Evolutionary conservation across 2,888 invertebrate genomes (phyloP), one percentile per base, ranked within the genome.

Genomic region (Lepidochrysops patricia): DNA sequence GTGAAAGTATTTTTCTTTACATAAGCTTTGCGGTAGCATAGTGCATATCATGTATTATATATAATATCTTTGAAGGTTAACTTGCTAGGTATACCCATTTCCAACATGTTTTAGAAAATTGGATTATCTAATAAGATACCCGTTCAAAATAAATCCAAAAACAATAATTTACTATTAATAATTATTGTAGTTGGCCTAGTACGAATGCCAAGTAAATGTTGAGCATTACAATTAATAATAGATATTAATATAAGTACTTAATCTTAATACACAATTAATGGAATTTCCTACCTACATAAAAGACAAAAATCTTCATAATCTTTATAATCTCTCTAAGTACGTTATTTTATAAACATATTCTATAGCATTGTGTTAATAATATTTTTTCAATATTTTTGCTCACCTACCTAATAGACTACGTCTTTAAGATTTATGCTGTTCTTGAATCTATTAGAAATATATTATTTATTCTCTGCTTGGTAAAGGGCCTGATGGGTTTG

Each of bases 401-500:
- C 19, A 43, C 3, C 19, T 43, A 43, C 13, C n/a, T n/a, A n/a
- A n/a, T n/a, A n/a, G n/a, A n/a, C n/a, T n/a, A n/a, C n/a, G n/a
- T n/a, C n/a, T 29, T 29, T 29, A 43, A 19, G 7, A 19, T 43
- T 43, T 43, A n/a, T 9, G 19, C 5, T 3, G 6, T 23, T 9
- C 12, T 19, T 23, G 19, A 43, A 23, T 23, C 9, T 43, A 43
- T 43, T 4, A 43, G 19, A 19, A 29, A 29, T 29, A 29, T 6
- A 9, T 29, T 4, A 29, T 61, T 61, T 63, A 54, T 59, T 62
- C 19, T 19, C 54, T 29, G 54, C 62, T 65, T 7, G 65, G 27
- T 13, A 64, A 57, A 7, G 65, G 60, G 0, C 62, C 64, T 0
- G 66, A 68, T 5, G 66, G 66, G 5, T 68, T 62, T 3, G 71